phyloP scores from a whole-genome alignment of 2,113 vertebrate species.

The Meles meles region DNA sequence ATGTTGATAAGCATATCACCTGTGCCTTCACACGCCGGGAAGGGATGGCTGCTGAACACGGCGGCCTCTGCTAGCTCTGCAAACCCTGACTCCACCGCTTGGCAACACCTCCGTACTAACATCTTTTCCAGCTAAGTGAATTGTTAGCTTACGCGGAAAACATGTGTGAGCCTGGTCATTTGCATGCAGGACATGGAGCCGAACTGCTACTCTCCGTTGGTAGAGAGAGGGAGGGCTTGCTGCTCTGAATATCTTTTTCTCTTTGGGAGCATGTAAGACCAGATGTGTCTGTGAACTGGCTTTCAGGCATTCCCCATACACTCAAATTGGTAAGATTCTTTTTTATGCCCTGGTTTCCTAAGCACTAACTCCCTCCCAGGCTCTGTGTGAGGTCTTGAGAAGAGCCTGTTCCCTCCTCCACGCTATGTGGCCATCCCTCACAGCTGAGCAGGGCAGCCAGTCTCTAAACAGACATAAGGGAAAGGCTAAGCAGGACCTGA shows the following conservation, averaged over 20 bases:
- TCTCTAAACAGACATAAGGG: conserved; percentile 11
- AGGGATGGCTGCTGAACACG: neutral
- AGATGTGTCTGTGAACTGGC: conserved; percentile 15
- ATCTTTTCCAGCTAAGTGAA: conserved; percentile 38
- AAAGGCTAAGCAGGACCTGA: neutral
- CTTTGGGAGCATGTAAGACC: neutral
- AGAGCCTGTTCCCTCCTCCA: neutral
- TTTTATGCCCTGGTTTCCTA: neutral
- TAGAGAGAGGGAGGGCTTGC: neutral
- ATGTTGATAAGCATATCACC: neutral
- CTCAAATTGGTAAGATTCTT: neutral
- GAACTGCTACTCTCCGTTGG: neutral
- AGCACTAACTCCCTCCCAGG: neutral
- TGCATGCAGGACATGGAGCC: neutral
- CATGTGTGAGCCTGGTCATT: neutral
- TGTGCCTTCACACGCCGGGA: neutral
- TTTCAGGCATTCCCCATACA: neutral
- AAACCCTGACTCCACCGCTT: neutral
- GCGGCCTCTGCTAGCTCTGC: conserved; percentile 3
- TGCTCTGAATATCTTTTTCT: conserved; percentile 38
- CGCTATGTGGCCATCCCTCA: neutral
- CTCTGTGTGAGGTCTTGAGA: neutral
- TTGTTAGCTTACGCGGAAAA: conserved; percentile 35
- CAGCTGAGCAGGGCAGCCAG: neutral
- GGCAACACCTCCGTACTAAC: neutral